Percentiles rank a stretch among this genome's conserved stretches.
Evolutionary conservation across 2,888 invertebrate species (phyloP).

Genomic region (Trachelus iudaicus): DNA sequence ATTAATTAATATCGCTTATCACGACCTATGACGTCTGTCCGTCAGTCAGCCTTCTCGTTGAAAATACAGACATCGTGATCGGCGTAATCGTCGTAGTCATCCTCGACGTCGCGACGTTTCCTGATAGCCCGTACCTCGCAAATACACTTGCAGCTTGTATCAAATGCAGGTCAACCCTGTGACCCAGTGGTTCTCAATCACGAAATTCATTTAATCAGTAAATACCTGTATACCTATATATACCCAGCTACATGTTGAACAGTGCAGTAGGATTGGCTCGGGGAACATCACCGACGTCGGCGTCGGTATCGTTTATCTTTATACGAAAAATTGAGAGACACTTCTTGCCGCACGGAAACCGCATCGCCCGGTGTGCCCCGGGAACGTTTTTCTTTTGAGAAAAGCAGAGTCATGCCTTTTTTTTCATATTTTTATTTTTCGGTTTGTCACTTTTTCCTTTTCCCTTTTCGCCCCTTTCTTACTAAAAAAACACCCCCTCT

Average conservation of each 20-base stretch:
- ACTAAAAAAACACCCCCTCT: not conserved
- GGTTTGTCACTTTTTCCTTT: not conserved
- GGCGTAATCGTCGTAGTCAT: not conserved
- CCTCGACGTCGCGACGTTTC: not conserved
- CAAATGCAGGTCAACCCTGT: not conserved
- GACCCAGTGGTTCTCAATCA: not conserved
- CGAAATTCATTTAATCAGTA: not conserved
- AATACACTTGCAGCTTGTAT: not conserved
- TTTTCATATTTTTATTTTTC: not conserved
- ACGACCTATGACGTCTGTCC: not conserved
- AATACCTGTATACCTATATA: not conserved
- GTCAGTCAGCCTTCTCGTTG: not conserved
- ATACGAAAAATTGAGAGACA: not conserved
- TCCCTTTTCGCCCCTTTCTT: not conserved
- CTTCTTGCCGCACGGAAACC: not conserved
- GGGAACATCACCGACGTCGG: not conserved
- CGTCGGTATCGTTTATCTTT: no score
- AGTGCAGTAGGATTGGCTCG: not conserved
- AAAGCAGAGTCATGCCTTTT: not conserved
- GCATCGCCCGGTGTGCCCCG: not conserved
- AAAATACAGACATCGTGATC: not conserved
- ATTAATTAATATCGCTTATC: not conserved
- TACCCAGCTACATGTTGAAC: not conserved
- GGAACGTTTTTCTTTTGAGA: not conserved
- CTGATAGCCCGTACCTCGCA: not conserved